Percentiles rank a stretch among this genome's conserved stretches.
phyloP scores from a whole-genome alignment of 2,113 vertebrate species.

The Glareola pratincola region DNA sequence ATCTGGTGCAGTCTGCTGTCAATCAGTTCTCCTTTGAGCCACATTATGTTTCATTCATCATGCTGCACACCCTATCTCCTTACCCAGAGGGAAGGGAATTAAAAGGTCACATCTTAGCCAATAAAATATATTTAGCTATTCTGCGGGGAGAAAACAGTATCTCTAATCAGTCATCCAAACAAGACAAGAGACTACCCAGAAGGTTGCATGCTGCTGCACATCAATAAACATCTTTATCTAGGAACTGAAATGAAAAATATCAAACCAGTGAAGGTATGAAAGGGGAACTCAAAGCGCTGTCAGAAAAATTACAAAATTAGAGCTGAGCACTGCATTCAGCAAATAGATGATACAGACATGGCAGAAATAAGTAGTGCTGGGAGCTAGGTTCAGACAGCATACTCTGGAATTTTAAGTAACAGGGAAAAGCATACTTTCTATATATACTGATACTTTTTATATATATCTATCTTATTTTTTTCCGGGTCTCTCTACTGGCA shows the following conservation, averaged over 20 bases:
- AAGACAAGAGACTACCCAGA: neutral
- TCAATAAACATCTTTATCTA: constrained; percentile 45
- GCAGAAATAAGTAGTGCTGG: constrained; percentile 33
- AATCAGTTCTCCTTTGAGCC: constrained; percentile 4
- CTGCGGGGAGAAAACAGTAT: neutral
- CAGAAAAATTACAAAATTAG: constrained; percentile 51
- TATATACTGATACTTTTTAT: neutral
- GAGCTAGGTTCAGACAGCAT: neutral
- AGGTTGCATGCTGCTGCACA: neutral
- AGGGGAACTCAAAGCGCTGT: constrained; percentile 2
- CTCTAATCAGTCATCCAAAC: constrained; percentile 48
- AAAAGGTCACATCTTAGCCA: constrained; percentile 56
- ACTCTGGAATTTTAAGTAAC: neutral
- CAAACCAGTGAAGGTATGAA: constrained; percentile 42
- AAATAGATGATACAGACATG: neutral
- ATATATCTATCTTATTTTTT: neutral
- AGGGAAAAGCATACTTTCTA: neutral
- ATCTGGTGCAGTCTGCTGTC: neutral
- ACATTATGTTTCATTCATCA: constrained; percentile 13
- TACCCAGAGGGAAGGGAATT: constrained; percentile 38
- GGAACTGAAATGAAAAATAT: constrained; percentile 47
- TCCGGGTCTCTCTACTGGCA: neutral
- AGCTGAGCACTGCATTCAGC: constrained; percentile 43
- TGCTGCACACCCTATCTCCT: neutral
- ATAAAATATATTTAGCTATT: constrained; percentile 47